phyloP scores from a whole-genome alignment of 2,888 invertebrate species.

The Mechanitis mazaeus region DNA sequence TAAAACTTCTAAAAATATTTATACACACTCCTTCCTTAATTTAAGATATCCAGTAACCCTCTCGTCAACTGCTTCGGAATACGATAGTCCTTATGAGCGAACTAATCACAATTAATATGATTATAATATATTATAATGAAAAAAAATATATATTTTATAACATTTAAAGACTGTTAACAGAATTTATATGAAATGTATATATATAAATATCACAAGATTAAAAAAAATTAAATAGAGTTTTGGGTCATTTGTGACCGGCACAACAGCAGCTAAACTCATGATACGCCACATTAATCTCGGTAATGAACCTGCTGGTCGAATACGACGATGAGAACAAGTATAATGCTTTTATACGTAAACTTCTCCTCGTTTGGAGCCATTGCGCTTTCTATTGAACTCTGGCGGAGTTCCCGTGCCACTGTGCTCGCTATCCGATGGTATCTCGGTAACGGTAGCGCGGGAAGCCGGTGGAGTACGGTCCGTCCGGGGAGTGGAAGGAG shows the following conservation, averaged over 20 bases:
- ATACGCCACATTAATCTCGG: neutral
- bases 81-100: no score
- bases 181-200: neutral
- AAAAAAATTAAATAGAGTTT: neutral
- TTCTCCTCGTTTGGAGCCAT: conserved; percentile 62
- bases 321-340: neutral
- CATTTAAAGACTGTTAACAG: neutral
- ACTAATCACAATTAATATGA: no score
- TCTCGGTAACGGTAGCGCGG: conserved; percentile 45
- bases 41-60: conserved; percentile 1
- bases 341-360: conserved; percentile 55
- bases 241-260: neutral
- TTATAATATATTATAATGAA: neutral
- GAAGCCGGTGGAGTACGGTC: conserved; percentile 39
- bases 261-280: neutral
- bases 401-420: conserved; percentile 49
- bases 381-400: conserved; percentile 50
- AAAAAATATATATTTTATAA: neutral
- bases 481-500: conserved; percentile 64
- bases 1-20: neutral
- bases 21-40: conserved; percentile 3
- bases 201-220: neutral
- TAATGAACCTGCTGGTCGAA: neutral
- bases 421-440: conserved; percentile 55
- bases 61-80: neutral